A percentile compares a stretch with the other conserved stretches of the same genome.
Conservation (phyloP, 2,797 vertebrate species). For the Rhinoraja longicauda region DNA sequence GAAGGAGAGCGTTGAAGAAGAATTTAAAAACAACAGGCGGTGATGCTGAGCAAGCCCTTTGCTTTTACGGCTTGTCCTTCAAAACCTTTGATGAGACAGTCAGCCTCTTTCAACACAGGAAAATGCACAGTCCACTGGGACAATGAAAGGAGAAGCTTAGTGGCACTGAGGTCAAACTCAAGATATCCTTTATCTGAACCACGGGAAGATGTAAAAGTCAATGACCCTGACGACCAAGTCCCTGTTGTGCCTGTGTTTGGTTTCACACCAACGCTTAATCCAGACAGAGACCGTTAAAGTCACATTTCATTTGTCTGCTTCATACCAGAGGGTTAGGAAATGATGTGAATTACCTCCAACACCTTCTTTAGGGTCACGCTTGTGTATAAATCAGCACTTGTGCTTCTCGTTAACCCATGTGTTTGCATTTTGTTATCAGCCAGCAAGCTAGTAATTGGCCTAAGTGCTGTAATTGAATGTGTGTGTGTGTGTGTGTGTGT, state of each 20-base stretch:
- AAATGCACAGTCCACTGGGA: neutral
- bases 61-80: neutral
- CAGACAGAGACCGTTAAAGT: neutral
- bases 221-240: neutral
- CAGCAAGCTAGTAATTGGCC: neutral
- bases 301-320: neutral
- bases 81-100: neutral
- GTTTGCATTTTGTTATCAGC: neutral
- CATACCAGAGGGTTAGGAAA: neutral
- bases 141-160: neutral
- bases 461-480: no score
- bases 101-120: conserved; percentile 11
- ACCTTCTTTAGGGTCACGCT: neutral
- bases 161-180: conserved; percentile 6
- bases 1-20: neutral
- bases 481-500: no score
- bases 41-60: neutral
- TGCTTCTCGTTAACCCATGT: neutral
- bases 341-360: neutral
- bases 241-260: neutral
- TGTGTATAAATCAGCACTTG: no score
- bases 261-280: neutral
- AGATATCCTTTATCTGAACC: conserved; percentile 23
- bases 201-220: neutral
- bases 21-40: neutral